Conservation (phyloP, 2,797 vertebrate genomes). For the Microhierax caerulescens region DNA sequence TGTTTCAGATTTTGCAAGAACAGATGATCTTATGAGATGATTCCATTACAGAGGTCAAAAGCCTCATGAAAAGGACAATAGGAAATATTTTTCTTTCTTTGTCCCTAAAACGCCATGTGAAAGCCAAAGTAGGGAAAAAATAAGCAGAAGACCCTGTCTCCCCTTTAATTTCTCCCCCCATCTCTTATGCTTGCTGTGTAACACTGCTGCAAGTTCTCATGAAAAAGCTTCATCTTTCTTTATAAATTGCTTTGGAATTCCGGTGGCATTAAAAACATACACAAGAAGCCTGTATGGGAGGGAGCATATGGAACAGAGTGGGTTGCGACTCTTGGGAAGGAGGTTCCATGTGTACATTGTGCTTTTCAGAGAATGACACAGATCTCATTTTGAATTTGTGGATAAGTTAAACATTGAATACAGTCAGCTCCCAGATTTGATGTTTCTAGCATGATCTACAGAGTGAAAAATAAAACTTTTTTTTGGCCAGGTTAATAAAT, state of each 20-base stretch:
- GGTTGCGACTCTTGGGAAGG: not conserved
- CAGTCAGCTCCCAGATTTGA: not conserved
- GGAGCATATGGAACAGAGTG: not conserved
- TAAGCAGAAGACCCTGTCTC: not conserved
- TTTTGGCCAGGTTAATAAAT: slow-evolving; percentile 5
- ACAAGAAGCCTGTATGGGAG: not conserved
- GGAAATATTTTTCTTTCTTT: not conserved
- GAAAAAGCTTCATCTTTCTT: not conserved
- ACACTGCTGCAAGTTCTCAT: not conserved
- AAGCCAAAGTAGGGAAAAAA: not conserved
- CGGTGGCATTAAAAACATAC: not conserved
- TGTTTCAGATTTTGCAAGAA: slow-evolving; percentile 7
- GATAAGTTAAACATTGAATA: not conserved
- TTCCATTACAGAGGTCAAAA: not conserved
- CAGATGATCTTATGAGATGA: not conserved
- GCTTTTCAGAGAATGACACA: not conserved
- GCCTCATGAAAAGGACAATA: not conserved
- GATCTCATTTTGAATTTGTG: not conserved
- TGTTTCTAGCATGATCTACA: not conserved
- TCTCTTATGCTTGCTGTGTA: not conserved
- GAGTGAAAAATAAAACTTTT: not conserved
- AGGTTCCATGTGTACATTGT: not conserved
- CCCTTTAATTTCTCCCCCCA: not conserved
- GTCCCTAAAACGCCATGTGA: not conserved
- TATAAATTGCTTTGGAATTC: not conserved